phyloP scores from a whole-genome alignment of 1,140 invertebrate genomes.

The Zaprionus davidi region DNA sequence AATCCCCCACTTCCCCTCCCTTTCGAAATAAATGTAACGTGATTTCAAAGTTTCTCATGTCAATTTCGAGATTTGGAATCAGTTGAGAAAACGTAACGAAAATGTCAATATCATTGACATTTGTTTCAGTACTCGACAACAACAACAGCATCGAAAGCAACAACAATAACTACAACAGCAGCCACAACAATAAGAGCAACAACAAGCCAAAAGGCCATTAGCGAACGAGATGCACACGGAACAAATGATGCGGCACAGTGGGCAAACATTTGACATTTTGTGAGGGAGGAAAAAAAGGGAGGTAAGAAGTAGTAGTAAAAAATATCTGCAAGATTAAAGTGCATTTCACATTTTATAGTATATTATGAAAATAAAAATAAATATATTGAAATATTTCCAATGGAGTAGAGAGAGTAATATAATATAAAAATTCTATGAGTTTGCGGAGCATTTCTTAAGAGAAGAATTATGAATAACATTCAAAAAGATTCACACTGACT shows the following conservation, averaged over 20 bases:
- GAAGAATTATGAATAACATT: neutral
- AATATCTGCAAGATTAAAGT: no score
- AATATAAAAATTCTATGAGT: neutral
- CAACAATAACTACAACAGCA: constrained; percentile 11
- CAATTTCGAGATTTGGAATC: constrained; percentile 71
- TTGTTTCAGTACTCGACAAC: constrained; percentile 51
- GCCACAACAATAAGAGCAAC: constrained; percentile 26
- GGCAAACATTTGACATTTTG: no score
- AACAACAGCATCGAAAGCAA: constrained; percentile 11
- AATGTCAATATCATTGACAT: constrained; percentile 80
- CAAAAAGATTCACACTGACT: neutral
- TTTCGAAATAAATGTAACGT: constrained; percentile 45
- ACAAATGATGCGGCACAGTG: constrained; percentile 27
- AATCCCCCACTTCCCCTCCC: neutral
- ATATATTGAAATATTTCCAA: no score
- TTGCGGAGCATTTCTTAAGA: neutral
- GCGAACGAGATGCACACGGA: constrained; percentile 60
- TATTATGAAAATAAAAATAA: no score
- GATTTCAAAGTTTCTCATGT: constrained; percentile 73
- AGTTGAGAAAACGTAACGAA: constrained; percentile 59
- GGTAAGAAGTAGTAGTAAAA: no score
- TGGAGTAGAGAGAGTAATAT: neutral
- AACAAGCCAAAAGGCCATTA: constrained; percentile 56
- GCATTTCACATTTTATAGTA: no score
- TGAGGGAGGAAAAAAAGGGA: no score